Evolutionary conservation across 2,888 invertebrate genomes (phyloP).

Genomic region (Hydroisotoma schaefferi): DNA sequence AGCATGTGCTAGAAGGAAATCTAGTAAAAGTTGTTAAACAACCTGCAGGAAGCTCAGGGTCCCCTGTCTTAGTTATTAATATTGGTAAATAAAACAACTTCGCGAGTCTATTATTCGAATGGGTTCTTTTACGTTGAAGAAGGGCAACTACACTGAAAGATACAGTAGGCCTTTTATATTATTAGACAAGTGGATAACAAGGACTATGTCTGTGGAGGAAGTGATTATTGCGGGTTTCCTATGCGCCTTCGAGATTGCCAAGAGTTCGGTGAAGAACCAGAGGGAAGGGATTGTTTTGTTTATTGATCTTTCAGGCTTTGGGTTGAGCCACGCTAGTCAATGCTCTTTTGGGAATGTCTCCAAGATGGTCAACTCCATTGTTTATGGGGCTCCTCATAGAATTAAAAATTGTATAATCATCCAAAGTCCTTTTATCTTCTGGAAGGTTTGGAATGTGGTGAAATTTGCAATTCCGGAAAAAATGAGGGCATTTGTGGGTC

Average conservation of each 20-base stretch:
- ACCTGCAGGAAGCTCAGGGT: background rate
- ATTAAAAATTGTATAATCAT: background rate
- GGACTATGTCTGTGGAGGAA: background rate
- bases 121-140: too few relatives aligned
- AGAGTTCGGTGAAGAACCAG: background rate
- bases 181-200: constrained; percentile 4
- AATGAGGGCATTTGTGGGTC: constrained; percentile 4
- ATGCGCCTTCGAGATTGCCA: background rate
- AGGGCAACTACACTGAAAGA: too few relatives aligned
- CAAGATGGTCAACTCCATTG: constrained; percentile 5
- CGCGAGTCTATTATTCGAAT: too few relatives aligned
- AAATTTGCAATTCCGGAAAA: constrained; percentile 11
- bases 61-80: too few relatives aligned
- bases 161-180: too few relatives aligned
- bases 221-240: background rate
- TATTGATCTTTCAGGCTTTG: constrained; percentile 4
- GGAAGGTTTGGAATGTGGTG: constrained; percentile 1
- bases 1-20: background rate
- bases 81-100: too few relatives aligned
- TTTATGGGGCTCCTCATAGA: constrained; percentile 6
- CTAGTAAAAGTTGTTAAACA: background rate
- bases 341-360: constrained; percentile 1
- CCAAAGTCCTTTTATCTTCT: constrained; percentile 5
- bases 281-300: constrained; percentile 1
- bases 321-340: constrained; percentile 9